Conservation (phyloP, 1,140 invertebrate genomes). For the Tetramorium simillimum region DNA sequence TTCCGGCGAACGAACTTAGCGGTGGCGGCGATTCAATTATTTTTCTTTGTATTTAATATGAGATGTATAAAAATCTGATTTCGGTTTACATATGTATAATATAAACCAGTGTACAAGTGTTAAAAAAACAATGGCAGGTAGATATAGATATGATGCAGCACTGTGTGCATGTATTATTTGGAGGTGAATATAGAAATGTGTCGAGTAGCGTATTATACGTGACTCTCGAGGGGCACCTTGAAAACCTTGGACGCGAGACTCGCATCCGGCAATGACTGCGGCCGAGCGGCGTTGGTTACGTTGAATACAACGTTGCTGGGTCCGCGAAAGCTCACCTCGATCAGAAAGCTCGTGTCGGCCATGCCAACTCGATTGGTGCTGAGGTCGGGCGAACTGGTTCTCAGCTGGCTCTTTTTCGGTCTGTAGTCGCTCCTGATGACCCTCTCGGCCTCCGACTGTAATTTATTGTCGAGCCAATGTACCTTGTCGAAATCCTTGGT, state of each 20-base stretch:
- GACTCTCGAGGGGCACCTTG: conserved; percentile 87
- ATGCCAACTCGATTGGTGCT: conserved; percentile 84
- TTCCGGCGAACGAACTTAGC: conserved; percentile 19
- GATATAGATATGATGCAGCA: not conserved
- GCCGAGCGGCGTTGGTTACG: conserved; percentile 84
- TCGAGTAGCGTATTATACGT: conserved; percentile 81
- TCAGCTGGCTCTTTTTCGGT: conserved; percentile 84
- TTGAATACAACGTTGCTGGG: conserved; percentile 87
- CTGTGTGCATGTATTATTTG: not conserved
- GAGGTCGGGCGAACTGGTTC: conserved; percentile 88
- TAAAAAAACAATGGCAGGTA: conserved; percentile 33
- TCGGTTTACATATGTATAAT: conserved; percentile 38
- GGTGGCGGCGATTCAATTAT: not conserved
- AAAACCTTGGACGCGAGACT: conserved; percentile 85
- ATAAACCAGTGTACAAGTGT: conserved; percentile 17
- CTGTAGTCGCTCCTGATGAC: conserved; percentile 84
- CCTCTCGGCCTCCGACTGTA: conserved; percentile 85
- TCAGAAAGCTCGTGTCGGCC: conserved; percentile 83
- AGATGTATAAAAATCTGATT: conserved; percentile 35
- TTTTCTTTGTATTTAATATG: not conserved
- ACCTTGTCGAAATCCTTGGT: conserved; percentile 93
- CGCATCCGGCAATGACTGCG: conserved; percentile 86
- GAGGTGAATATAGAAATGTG: not conserved
- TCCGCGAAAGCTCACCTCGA: conserved; percentile 86
- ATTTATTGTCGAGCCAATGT: conserved; percentile 86